Conservation (phyloP, 2,888 invertebrate genomes). For the Sarcophaga subvicina region DNA sequence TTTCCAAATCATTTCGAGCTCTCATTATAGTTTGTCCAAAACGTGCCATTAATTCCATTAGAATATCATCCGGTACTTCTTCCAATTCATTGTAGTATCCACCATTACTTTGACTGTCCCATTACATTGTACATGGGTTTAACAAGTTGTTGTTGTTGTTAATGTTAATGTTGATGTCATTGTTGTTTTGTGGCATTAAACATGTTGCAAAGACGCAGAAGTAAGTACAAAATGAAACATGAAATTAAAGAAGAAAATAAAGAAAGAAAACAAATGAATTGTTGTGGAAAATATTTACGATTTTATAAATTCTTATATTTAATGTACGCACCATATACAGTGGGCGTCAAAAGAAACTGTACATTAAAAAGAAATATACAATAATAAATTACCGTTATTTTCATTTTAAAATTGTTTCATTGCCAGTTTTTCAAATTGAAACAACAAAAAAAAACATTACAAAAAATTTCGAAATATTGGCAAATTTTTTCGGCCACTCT, state of each 20-base stretch:
- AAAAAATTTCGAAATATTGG: too few relatives aligned
- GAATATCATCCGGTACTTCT: slow-evolving; percentile 90
- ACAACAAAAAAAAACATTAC: too few relatives aligned
- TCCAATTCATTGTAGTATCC: slow-evolving; percentile 84
- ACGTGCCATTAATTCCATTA: slow-evolving; percentile 88
- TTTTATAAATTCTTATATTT: slow-evolving; percentile 70
- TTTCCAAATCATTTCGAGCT: slow-evolving; percentile 90
- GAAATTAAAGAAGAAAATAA: slow-evolving; percentile 12
- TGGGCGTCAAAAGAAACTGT: too few relatives aligned
- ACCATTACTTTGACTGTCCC: slow-evolving; percentile 77
- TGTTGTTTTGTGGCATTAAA: background rate
- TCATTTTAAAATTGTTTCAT: too few relatives aligned
- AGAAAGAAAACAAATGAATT: slow-evolving; percentile 67
- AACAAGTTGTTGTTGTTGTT: slow-evolving; percentile 26
- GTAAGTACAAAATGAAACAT: background rate
- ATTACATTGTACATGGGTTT: background rate
- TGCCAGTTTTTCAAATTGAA: too few relatives aligned
- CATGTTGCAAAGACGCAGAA: slow-evolving; percentile 10
- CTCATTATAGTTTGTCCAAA: slow-evolving; percentile 89
- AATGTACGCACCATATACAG: background rate
- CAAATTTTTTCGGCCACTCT: too few relatives aligned
- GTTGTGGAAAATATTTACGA: slow-evolving; percentile 73
- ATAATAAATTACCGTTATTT: too few relatives aligned
- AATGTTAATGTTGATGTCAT: background rate
- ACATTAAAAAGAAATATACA: too few relatives aligned